Percentiles rank a stretch among this genome's conserved stretches.
phyloP scores from a whole-genome alignment of 2,113 vertebrate species.

The Bujurquina vittata region DNA sequence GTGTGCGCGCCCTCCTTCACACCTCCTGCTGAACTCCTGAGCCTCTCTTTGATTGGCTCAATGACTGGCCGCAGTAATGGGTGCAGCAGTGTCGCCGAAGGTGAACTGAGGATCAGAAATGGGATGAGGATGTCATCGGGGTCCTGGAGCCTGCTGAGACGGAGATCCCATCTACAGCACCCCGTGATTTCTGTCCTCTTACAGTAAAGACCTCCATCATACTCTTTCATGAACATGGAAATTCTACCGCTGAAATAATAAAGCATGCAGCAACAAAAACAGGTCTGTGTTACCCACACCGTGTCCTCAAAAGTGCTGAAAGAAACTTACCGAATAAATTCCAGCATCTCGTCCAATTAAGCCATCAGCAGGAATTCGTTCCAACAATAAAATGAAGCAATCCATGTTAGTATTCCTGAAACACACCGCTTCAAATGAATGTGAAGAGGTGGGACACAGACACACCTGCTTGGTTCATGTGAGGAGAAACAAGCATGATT shows the following conservation, averaged over 20 bases:
- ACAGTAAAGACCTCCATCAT: background rate
- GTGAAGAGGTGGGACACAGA: no score
- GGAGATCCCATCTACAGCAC: background rate
- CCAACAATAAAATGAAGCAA: no score
- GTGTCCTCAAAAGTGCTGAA: no score
- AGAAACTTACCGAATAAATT: no score
- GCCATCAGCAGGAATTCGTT: no score
- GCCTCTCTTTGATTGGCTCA: background rate
- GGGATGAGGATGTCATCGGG: slow-evolving; percentile 7
- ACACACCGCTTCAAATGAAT: no score
- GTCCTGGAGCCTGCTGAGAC: slow-evolving; percentile 36
- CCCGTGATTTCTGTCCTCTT: background rate
- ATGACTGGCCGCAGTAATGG: slow-evolving; percentile 20
- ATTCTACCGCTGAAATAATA: background rate
- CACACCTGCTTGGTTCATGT: no score
- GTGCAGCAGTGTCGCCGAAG: background rate
- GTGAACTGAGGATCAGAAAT: slow-evolving; percentile 11
- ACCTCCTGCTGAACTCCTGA: background rate
- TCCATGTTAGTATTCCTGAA: no score
- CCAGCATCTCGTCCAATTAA: no score
- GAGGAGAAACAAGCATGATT: no score
- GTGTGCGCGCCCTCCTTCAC: background rate
- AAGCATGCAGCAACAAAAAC: background rate
- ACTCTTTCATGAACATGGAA: background rate
- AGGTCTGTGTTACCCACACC: no score